Conservation (phyloP, 2,888 invertebrate species). For the Aromia moschata region DNA sequence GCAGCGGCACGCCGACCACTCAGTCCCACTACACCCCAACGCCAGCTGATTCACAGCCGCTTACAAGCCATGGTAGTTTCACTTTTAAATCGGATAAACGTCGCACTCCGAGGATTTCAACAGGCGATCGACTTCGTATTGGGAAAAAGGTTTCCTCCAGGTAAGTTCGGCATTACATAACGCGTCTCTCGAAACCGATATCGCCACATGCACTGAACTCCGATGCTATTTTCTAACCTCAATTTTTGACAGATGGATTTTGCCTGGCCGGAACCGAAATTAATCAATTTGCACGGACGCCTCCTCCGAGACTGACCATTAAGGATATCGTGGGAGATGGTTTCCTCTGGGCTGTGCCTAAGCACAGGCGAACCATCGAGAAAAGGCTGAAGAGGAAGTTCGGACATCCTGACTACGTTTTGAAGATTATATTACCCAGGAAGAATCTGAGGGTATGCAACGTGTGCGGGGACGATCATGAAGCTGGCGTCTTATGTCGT, state of each 20-base stretch:
- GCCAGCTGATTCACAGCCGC: conserved; percentile 34
- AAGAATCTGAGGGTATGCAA: conserved; percentile 79
- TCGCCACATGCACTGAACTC: conserved; percentile 3
- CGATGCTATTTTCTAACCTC: conserved; percentile 40
- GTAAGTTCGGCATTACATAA: conserved; percentile 45
- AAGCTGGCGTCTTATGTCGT: conserved; percentile 84
- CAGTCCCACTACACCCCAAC: conserved; percentile 34
- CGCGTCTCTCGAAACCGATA: not conserved
- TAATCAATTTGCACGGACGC: conserved; percentile 30
- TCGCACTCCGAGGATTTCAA: conserved; percentile 44
- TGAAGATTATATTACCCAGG: conserved; percentile 77
- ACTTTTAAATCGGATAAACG: conserved; percentile 57
- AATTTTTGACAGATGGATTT: conserved; percentile 54
- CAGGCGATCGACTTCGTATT: conserved; percentile 33
- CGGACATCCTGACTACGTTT: conserved; percentile 72
- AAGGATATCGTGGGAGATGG: conserved; percentile 77
- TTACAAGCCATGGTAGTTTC: conserved; percentile 53
- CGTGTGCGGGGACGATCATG: conserved; percentile 86
- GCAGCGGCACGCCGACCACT: conserved; percentile 25
- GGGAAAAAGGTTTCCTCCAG: conserved; percentile 43
- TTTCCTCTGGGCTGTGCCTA: conserved; percentile 85
- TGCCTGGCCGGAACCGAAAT: conserved; percentile 50
- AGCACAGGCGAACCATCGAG: conserved; percentile 79
- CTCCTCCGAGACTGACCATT: conserved; percentile 61
- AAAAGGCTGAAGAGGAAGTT: conserved; percentile 77